Evolutionary conservation across 2,113 vertebrate genomes (phyloP), one percentile per base, ranked within the genome.

Genomic region (Brachirus orientalis): DNA sequence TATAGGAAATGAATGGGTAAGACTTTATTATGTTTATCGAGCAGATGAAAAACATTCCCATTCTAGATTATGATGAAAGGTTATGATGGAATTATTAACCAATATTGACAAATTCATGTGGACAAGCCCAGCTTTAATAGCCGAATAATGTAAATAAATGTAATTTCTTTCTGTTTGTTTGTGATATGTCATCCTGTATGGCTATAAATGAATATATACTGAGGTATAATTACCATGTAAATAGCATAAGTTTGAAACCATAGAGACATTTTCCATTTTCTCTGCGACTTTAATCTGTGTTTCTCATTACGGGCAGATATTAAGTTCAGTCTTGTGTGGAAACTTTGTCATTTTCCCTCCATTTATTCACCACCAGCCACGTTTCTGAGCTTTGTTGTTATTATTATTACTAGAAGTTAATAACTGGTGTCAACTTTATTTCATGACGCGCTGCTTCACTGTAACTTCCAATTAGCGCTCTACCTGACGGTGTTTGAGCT

Each of bases 351-450:
- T 18, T 73, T 71, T 28, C 13, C 14, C 57, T 37, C 44, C 7
- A 8, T 63, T 60, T 72, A 75, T 79, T 67, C 61, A 72, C 64
- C 74, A 20, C n/a, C 58, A 63, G 43, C 17, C 41, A 22, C 68
- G 46, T 70, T 58, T 60, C 13, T 1, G 14, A 64, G 62, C 19
- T 19, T 71, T 63, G 63, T 71, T 69, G 18, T 81, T 8, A n/a
- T 72, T 69, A 38, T 74, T 63, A 63, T 78, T 81, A 58, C 43
- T 68, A 48, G 53, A 78, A 82, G 82, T 80, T 75, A 84, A 82
- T 70, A 84, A 63, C 79, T 63, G n/a, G 33, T 69, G 65, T 82
- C 65, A 58, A 60, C 52, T 45, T 53, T 53, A 48, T 69, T 69
- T 53, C 28, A 52, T 41, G 69, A 82, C 18, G 43, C 55, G 12